Base-by-base conservation (phyloP, 1,140 invertebrate species). In the Calliopsis andreniformis region DNA sequence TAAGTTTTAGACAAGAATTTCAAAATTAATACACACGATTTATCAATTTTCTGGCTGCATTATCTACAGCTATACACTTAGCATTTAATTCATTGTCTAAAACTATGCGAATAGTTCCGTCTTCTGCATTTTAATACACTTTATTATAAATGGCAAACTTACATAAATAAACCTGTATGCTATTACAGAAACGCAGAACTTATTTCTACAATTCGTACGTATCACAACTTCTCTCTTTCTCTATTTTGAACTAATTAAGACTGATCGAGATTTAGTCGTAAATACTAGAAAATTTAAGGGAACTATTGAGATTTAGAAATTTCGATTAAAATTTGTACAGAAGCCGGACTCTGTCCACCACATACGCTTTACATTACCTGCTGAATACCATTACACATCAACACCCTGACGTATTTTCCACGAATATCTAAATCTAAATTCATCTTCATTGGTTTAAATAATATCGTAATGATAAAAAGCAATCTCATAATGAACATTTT, bases 141-240 rank as follows among this genome's bases (percentile, higher is more conserved):
- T 92, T 91, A 92, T 92, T 92, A 88, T 76, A 90, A 91, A 90
- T 86, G 87, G 86, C 87, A 87, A 89, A 90, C 78, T 90, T 91
- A 91, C 89, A 92, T 89, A 86, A 89, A 86, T 89, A 87, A 87
- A 87, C 84, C 86, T 89, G 86, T 87, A 83, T 88, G 84, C 82
- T 76, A 72, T 86, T 89, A 91, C 88, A 90, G 87, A 90, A 91
- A 91, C 88, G 87, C 83, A 89, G 87, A 90, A 87, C 90, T 92
- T 92, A 92, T 55, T 83, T 86, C 89, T 92, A 92, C 68, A 68
- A 78, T 86, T 69, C 77, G 78, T 87, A 87, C 83, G 78, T 71
- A 80, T 84, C 81, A 78, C 79, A 82, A 69, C 30, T 84, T 78
- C 28, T 43, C 68, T 61, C 69, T 53, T 28, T 69, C 66, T 69